phyloP scores from a whole-genome alignment of 2,888 invertebrate species.

The Torymus aiolomorphi region DNA sequence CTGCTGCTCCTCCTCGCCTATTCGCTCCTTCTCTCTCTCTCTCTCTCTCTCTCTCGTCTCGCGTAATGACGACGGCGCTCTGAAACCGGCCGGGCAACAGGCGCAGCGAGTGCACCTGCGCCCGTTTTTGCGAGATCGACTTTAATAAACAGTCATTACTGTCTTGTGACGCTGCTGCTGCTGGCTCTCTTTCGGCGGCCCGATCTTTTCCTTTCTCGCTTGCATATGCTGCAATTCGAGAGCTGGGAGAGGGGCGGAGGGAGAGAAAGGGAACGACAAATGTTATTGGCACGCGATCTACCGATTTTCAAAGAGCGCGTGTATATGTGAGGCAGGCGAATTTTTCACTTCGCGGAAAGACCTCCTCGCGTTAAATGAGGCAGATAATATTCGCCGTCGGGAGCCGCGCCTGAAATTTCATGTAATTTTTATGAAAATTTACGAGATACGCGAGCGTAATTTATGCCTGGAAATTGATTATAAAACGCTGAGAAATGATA shows the following conservation, averaged over 20 bases:
- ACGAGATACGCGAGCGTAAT: not conserved
- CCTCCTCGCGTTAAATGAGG: not conserved
- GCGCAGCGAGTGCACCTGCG: conserved; percentile 61
- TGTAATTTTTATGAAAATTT: conserved; percentile 25
- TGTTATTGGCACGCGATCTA: conserved; percentile 48
- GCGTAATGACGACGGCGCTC: conserved; percentile 5
- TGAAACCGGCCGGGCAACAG: conserved; percentile 18
- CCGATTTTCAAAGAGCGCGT: conserved; percentile 22
- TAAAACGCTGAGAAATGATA: conserved; percentile 18
- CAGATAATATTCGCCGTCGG: no score
- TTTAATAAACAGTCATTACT: conserved; percentile 68
- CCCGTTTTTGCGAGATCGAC: conserved; percentile 64
- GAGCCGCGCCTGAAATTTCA: not conserved
- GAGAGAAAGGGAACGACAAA: conserved; percentile 53
- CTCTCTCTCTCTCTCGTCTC: not conserved
- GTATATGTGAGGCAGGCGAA: not conserved
- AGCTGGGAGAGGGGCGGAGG: conserved; percentile 9
- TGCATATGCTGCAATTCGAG: not conserved
- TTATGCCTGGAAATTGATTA: conserved; percentile 36
- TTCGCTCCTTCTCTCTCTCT: conserved; percentile 3
- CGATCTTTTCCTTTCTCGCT: conserved; percentile 14
- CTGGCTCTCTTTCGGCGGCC: not conserved
- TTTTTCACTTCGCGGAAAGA: not conserved
- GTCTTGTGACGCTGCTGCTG: conserved; percentile 31
- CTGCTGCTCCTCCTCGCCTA: conserved; percentile 5